These are phyloP conservation scores for Beris morrisii DNA, from an alignment of 2,888 invertebrate genomes.

Conservation along the genomic window DNA sequence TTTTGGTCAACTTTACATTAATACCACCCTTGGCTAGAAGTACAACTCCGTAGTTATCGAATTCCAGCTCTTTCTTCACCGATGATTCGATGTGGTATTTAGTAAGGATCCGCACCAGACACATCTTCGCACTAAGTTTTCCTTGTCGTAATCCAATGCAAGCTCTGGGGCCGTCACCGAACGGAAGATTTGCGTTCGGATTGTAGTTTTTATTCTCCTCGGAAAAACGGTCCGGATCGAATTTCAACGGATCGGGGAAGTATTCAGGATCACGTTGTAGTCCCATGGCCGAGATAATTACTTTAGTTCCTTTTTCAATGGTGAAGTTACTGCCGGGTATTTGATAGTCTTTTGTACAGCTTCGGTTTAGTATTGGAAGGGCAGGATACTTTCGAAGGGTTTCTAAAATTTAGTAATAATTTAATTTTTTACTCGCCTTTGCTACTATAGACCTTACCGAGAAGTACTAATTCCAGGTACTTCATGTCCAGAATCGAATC, in stretches of 20 bases:
- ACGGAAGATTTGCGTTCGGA: slow-evolving; percentile 49
- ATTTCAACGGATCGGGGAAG: slow-evolving; percentile 55
- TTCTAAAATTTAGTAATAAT: slow-evolving; percentile 43
- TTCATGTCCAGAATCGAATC: slow-evolving; percentile 55
- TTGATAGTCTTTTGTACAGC: slow-evolving; percentile 51
- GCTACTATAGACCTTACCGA: slow-evolving; percentile 45
- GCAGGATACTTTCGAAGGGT: slow-evolving; percentile 57
- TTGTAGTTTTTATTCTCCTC: slow-evolving; percentile 46
- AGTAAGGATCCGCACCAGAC: slow-evolving; percentile 48
- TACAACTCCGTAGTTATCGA: slow-evolving; percentile 46
- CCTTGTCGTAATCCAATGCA: slow-evolving; percentile 49
- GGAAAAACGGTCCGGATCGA: slow-evolving; percentile 55
- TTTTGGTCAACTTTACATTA: slow-evolving; percentile 40
- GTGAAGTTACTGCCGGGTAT: slow-evolving; percentile 49
- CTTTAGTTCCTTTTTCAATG: slow-evolving; percentile 51
- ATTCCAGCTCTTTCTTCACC: slow-evolving; percentile 46
- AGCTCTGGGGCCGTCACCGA: slow-evolving; percentile 54
- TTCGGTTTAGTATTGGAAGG: slow-evolving; percentile 52
- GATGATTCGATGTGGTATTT: slow-evolving; percentile 47
- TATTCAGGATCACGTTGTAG: slow-evolving; percentile 55
- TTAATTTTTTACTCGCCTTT: neutral
- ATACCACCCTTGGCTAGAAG: slow-evolving; percentile 49
- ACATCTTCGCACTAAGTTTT: slow-evolving; percentile 50
- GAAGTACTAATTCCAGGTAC: slow-evolving; percentile 55
- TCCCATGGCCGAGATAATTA: slow-evolving; percentile 53